phyloP scores from a whole-genome alignment of 2,113 vertebrate genomes.

The Eptatretus burgeri region DNA sequence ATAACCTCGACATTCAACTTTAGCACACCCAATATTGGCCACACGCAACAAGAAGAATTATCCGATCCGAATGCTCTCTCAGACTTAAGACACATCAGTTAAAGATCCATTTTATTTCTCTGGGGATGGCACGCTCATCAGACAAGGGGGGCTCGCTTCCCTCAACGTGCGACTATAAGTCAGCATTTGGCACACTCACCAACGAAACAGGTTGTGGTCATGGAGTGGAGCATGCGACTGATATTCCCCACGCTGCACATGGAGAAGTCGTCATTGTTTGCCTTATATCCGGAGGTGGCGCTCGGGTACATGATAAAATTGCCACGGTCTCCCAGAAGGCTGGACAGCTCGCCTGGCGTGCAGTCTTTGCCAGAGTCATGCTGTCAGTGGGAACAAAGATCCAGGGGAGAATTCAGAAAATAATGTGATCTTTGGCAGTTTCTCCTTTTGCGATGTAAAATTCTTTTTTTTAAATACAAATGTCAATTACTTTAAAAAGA shows the following conservation, averaged over 20 bases:
- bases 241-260: conserved; percentile 71
- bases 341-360: conserved; percentile 58
- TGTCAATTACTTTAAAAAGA: not conserved
- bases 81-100: too few species aligned
- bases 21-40: too few species aligned
- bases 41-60: too few species aligned
- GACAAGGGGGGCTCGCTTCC: too few species aligned
- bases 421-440: conserved; percentile 7
- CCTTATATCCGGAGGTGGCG: conserved; percentile 76
- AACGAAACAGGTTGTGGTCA: conserved; percentile 57
- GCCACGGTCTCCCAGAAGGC: conserved; percentile 46
- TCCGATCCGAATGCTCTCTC: too few species aligned
- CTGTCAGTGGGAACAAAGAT: conserved; percentile 19
- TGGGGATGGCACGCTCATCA: too few species aligned
- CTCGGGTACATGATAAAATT: conserved; percentile 98
- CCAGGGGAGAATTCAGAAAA: conserved; percentile 7
- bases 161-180: too few species aligned
- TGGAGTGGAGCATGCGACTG: conserved; percentile 57
- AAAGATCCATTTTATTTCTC: too few species aligned
- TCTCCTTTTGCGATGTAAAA: too few species aligned
- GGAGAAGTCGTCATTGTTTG: conserved; percentile 92
- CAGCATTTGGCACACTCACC: conserved; percentile 24
- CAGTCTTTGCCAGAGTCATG: conserved; percentile 82
- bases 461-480: too few species aligned
- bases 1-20: too few species aligned